Evolutionary conservation across 1,140 invertebrate genomes (phyloP), one percentile per base, ranked within the genome.

Genomic region (Andricus grossulariae): DNA sequence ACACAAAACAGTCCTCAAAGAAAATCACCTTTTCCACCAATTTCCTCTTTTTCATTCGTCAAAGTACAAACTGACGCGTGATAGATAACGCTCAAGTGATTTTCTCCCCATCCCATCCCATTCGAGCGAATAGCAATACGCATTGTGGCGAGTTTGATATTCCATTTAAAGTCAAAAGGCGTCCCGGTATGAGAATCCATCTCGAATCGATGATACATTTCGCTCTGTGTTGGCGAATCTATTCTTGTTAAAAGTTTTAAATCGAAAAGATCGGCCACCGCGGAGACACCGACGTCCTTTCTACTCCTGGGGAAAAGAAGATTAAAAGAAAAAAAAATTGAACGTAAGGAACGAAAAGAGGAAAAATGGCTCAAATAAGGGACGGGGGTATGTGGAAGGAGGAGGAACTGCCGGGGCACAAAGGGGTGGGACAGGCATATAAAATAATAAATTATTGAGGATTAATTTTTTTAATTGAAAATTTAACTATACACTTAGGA

Each of bases 241-340:
- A 70, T 73, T 75, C 21, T 50, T 70, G 73, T 79, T 76, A 79
- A 74, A 77, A 80, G 50, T 77, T 82, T 72, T 51, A 70, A 80
- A 81, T 84, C 73, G 81, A 86, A 87, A 83, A 82, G 77, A 70
- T 75, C 57, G 73, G 80, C 21, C 84, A 80, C 75, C 70, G 73
- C 76, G 71, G 73, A 50, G 55, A 66, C 75, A 78, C 72, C 66
- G 71, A n/a, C 50, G 18, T 72, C 25, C 60, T 66, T 66, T 66
- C 32, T 6, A 39, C n/a, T 32, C 19, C 25, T 32, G 60, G 60
- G 18, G 19, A 71, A 50, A 16, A 12, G 57, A 49, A 45, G 32
- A 19, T 50, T 71, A 77, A 60, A 39, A 55, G n/a, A n/a, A 19
- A 19, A 19, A 55, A 18, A 19, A 18, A 55, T 1, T 11, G 0